Conservation (phyloP, 2,113 vertebrate species). For the Poeciliopsis turrubarensis region DNA sequence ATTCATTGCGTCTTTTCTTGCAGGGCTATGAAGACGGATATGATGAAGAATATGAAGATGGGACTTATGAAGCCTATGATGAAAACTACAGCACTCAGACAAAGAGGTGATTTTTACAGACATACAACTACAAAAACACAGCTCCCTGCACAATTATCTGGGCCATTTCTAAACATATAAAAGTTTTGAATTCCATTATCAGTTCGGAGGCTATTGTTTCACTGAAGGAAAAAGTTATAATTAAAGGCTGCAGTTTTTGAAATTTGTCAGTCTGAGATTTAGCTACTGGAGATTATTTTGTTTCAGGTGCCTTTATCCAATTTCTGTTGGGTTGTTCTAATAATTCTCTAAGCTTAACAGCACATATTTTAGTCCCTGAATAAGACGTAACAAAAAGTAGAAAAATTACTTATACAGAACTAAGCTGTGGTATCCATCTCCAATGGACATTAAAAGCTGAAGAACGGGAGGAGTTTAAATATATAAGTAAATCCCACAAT, state of each 20-base stretch:
- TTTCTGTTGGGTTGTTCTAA: no score
- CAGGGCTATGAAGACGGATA: conserved; percentile 96
- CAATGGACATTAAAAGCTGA: conserved; percentile 34
- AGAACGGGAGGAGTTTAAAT: conserved; percentile 10
- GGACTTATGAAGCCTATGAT: conserved; percentile 91
- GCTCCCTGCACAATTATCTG: background rate
- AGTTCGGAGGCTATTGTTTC: background rate
- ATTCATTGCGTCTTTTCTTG: conserved; percentile 34
- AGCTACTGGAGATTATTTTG: no score
- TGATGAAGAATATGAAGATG: conserved; percentile 93
- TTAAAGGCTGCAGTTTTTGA: no score
- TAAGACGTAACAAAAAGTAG: background rate
- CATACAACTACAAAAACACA: conserved; percentile 2
- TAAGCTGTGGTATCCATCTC: background rate
- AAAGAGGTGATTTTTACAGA: conserved; percentile 84
- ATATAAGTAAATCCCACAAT: conserved; percentile 18
- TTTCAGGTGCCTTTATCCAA: no score
- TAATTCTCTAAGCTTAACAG: no score
- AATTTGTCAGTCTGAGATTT: no score
- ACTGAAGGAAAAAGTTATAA: background rate
- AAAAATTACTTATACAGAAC: conserved; percentile 1
- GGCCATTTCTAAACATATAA: background rate
- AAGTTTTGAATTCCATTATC: background rate
- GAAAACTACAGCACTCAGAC: conserved; percentile 89
- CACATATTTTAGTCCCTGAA: no score